A percentile compares a stretch with the other conserved stretches of the same genome.
These are phyloP conservation scores for Grapholita molesta DNA, from an alignment of 1,140 invertebrate species.

Conservation along the genomic window DNA sequence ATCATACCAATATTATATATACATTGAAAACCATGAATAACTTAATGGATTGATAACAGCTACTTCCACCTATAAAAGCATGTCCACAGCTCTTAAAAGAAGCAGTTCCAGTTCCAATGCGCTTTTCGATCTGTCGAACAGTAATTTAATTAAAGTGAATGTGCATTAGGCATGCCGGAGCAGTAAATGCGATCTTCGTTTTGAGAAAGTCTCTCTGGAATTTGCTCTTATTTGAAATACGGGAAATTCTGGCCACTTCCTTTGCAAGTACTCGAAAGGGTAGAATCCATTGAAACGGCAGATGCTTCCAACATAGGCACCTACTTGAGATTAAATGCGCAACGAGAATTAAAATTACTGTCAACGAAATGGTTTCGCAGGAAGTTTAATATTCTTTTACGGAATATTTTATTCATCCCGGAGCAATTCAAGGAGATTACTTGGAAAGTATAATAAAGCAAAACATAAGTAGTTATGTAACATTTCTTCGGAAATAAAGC, in stretches of 20 bases:
- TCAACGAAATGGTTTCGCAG: background rate
- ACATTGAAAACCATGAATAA: too few species aligned
- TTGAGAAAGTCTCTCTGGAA: slow-evolving; percentile 28
- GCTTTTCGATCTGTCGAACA: slow-evolving; percentile 45
- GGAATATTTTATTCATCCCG: background rate
- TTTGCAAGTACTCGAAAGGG: slow-evolving; percentile 19
- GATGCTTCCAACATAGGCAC: background rate
- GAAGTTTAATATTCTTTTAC: background rate
- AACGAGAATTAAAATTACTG: background rate
- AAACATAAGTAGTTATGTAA: background rate
- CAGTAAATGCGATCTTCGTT: slow-evolving; percentile 47
- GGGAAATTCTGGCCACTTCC: slow-evolving; percentile 22
- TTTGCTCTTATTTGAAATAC: slow-evolving; percentile 36
- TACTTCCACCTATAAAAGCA: background rate
- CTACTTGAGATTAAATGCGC: background rate
- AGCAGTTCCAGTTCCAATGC: slow-evolving; percentile 23
- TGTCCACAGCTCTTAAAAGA: background rate
- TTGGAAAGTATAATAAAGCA: background rate
- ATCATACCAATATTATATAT: too few species aligned
- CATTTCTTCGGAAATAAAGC: background rate
- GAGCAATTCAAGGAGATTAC: background rate
- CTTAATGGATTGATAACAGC: too few species aligned
- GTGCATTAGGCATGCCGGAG: slow-evolving; percentile 48
- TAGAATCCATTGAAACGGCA: slow-evolving; percentile 26
- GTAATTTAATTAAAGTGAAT: slow-evolving; percentile 69